Conservation (phyloP, 2,797 vertebrate genomes). For the Pteropus rufus region DNA sequence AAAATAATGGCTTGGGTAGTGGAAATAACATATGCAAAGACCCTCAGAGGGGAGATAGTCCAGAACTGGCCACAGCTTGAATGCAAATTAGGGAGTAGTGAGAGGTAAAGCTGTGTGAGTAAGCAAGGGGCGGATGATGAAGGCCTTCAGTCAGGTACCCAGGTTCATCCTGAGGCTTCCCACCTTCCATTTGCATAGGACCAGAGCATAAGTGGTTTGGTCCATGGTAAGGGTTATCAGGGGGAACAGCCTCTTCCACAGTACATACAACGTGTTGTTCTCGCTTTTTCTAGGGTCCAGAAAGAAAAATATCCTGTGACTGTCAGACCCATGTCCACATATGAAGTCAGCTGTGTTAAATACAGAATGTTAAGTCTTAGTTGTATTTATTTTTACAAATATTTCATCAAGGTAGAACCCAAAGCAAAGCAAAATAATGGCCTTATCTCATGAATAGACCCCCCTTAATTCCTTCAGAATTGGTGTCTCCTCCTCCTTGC, state of each 20-base stretch:
- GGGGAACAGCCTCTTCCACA: neutral
- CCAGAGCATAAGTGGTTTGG: neutral
- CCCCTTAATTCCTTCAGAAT: neutral
- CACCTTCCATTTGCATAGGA: neutral
- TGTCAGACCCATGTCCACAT: neutral
- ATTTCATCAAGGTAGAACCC: neutral
- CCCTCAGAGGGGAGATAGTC: neutral
- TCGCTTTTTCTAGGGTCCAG: neutral
- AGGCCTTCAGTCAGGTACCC: neutral
- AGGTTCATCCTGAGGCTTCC: neutral
- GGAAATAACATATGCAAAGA: neutral
- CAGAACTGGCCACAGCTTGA: neutral
- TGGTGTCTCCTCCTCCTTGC: neutral
- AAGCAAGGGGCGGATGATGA: neutral
- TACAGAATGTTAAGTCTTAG: neutral
- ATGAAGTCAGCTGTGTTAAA: neutral
- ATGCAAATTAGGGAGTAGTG: neutral
- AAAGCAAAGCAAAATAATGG: neutral
- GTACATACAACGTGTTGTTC: neutral
- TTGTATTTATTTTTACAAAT: neutral
- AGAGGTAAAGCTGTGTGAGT: neutral
- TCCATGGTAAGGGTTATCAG: neutral
- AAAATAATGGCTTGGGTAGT: neutral
- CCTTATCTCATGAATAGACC: neutral
- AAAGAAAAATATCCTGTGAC: neutral